phyloP scores from a whole-genome alignment of 2,888 invertebrate genomes.

The Acronicta psi region DNA sequence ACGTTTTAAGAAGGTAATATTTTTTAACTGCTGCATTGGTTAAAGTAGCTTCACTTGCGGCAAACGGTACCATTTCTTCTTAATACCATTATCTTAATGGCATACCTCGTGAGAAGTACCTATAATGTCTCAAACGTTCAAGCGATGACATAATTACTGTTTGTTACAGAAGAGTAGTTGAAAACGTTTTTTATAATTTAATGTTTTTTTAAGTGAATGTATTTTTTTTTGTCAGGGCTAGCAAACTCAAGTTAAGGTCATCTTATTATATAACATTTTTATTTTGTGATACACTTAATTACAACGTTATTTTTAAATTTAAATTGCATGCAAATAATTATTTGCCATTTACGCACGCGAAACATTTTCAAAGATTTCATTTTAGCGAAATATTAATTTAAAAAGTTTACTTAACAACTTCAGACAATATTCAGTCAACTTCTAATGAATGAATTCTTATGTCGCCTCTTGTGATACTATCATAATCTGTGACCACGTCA shows the following conservation, averaged over 20 bases:
- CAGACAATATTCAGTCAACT: conserved; percentile 30
- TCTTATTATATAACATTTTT: too few relatives aligned
- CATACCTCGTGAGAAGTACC: background rate
- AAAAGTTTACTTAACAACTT: background rate
- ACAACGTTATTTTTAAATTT: too few relatives aligned
- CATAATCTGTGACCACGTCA: conserved; percentile 29
- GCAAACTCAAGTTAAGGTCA: too few relatives aligned
- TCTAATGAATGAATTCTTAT: conserved; percentile 20
- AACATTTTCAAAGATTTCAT: too few relatives aligned
- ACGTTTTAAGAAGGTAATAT: conserved; percentile 16
- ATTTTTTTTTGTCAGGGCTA: background rate
- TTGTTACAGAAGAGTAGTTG: background rate
- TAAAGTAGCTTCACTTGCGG: conserved; percentile 10
- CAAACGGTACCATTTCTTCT: conserved; percentile 16
- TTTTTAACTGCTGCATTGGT: conserved; percentile 5
- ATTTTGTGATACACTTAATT: too few relatives aligned
- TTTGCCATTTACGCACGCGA: too few relatives aligned
- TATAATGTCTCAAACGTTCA: background rate
- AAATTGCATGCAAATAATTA: too few relatives aligned
- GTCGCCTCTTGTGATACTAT: conserved; percentile 38
- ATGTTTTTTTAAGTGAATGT: background rate
- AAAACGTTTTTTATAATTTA: background rate
- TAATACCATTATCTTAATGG: conserved; percentile 19
- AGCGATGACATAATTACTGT: background rate
- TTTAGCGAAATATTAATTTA: too few relatives aligned